These are phyloP conservation scores for Tursiops truncatus DNA, from an alignment of 2,113 vertebrate genomes.

Conservation along the genomic window DNA sequence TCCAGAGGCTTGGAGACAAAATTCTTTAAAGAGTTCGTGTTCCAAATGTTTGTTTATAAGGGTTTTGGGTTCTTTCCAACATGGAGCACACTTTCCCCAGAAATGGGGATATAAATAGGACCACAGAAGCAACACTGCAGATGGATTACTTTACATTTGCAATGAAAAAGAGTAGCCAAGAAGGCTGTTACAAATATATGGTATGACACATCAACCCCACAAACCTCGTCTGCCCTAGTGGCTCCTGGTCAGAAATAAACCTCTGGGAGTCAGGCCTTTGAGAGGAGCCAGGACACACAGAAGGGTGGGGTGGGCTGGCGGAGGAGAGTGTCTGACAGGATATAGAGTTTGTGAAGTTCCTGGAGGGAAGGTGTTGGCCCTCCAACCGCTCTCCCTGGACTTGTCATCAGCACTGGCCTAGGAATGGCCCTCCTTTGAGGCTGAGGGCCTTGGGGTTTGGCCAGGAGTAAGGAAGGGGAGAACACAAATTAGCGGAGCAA, in stretches of 20 bases:
- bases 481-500: neutral
- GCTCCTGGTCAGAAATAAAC: neutral
- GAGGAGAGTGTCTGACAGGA: neutral
- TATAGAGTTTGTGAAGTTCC: neutral
- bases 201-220: neutral
- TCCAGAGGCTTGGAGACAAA: neutral
- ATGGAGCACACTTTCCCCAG: neutral
- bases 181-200: neutral
- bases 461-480: neutral
- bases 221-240: neutral
- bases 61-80: neutral
- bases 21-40: neutral
- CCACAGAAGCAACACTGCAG: neutral
- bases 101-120: neutral
- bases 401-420: neutral
- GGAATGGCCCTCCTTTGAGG: neutral
- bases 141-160: slow-evolving; percentile 9
- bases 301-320: neutral
- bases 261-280: neutral
- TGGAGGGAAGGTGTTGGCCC: neutral
- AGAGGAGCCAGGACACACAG: neutral
- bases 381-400: neutral
- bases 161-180: neutral
- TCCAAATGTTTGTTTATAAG: neutral
- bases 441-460: neutral